These are phyloP conservation scores for Hippoglossus stenolepis DNA, from an alignment of 2,113 vertebrate genomes.

Conservation along the genomic window DNA sequence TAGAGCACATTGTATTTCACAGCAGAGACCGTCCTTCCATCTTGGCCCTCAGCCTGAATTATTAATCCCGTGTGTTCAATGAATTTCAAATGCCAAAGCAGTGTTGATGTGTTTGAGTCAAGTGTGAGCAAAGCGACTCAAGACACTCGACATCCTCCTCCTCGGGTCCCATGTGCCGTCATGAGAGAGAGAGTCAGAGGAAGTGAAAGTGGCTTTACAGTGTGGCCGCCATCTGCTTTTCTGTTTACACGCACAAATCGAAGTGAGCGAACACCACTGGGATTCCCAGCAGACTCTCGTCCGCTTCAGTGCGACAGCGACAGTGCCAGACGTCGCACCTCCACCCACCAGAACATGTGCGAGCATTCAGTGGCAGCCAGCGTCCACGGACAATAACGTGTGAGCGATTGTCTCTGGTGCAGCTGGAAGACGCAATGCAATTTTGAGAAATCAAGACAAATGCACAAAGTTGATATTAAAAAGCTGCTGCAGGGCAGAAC, in stretches of 20 bases:
- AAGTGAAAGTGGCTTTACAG: conserved; percentile 28
- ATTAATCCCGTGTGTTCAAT: conserved; percentile 53
- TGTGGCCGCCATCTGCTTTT: conserved; percentile 60
- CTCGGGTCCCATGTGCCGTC: background rate
- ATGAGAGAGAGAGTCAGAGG: background rate
- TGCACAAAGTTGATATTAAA: background rate
- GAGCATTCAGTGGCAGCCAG: conserved; percentile 1
- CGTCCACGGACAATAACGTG: conserved; percentile 4
- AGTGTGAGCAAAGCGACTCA: conserved; percentile 2
- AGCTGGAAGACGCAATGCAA: background rate
- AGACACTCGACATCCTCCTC: background rate
- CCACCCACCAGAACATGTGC: conserved; percentile 34
- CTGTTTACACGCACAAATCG: conserved; percentile 38
- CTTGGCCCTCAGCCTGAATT: conserved; percentile 45
- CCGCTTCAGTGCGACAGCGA: conserved; percentile 1
- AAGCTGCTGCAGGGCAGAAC: conserved; percentile 2
- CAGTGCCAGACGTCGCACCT: conserved; percentile 46
- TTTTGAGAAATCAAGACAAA: conserved; percentile 41
- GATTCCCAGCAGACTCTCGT: conserved; percentile 37
- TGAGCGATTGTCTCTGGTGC: conserved; percentile 21
- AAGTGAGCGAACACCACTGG: conserved; percentile 31
- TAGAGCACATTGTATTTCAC: conserved; percentile 7
- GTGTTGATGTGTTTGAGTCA: conserved; percentile 39
- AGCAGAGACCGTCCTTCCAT: conserved; percentile 23
- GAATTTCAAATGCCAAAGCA: conserved; percentile 45